Evolutionary conservation across 2,888 invertebrate genomes (phyloP).

Genomic region (Temnothorax rugatulus): DNA sequence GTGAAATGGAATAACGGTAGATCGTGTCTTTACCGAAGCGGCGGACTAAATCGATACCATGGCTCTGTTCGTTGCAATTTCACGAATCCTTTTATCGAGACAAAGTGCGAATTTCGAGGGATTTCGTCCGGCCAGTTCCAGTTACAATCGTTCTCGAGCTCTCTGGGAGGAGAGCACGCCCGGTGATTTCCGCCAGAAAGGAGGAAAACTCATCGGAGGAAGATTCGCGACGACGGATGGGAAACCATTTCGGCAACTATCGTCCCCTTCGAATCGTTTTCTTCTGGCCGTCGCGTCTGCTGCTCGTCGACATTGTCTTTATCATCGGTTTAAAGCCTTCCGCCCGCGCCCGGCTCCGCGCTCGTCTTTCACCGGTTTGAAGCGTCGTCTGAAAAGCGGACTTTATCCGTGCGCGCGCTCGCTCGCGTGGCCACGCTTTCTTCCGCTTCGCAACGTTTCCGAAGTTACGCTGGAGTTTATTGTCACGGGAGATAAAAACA

Average conservation of each 20-base stretch:
- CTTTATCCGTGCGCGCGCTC: neutral
- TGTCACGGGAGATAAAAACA: conserved; percentile 28
- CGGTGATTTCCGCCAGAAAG: conserved; percentile 33
- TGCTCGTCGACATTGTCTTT: conserved; percentile 52
- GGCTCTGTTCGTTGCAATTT: conserved; percentile 40
- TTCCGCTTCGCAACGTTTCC: conserved; percentile 16
- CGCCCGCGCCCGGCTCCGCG: conserved; percentile 28
- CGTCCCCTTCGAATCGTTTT: conserved; percentile 11
- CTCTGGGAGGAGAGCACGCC: neutral
- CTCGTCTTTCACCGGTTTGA: conserved; percentile 1
- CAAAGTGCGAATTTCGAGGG: conserved; percentile 47
- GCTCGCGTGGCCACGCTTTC: neutral
- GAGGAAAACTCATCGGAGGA: conserved; percentile 32
- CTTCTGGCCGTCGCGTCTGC: conserved; percentile 11
- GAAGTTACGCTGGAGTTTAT: conserved; percentile 37
- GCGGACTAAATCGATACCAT: conserved; percentile 23
- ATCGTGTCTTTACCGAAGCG: neutral
- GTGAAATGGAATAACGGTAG: conserved; percentile 27
- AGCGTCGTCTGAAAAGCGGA: neutral
- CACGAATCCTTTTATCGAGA: conserved; percentile 48
- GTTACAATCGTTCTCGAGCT: conserved; percentile 9
- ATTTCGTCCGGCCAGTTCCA: conserved; percentile 28
- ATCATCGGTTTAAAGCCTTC: conserved; percentile 41
- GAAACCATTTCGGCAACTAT: conserved; percentile 29
- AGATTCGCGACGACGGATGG: conserved; percentile 34